Evolutionary conservation across 2,888 invertebrate genomes (phyloP).

Genomic region (Netelia inedita): DNA sequence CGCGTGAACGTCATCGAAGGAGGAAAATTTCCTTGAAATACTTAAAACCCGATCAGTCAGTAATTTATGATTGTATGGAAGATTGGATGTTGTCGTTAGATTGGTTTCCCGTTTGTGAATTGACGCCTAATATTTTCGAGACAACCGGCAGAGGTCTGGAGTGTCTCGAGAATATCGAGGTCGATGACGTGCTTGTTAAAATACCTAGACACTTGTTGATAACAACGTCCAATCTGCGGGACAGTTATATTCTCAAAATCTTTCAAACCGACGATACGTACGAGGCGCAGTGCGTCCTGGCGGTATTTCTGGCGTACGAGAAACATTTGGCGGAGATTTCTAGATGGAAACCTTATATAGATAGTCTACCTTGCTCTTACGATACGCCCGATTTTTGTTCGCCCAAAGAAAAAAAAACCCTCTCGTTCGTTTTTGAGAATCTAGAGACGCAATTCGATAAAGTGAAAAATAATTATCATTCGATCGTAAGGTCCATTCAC

Average conservation of each 20-base stretch:
- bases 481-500: slow-evolving; percentile 72
- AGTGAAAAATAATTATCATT: slow-evolving; percentile 73
- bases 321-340: slow-evolving; percentile 87
- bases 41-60: slow-evolving; percentile 65
- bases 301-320: slow-evolving; percentile 91
- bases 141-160: slow-evolving; percentile 91
- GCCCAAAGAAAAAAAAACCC: slow-evolving; percentile 86
- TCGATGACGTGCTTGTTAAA: slow-evolving; percentile 86
- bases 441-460: slow-evolving; percentile 68
- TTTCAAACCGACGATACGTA: slow-evolving; percentile 72
- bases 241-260: slow-evolving; percentile 75
- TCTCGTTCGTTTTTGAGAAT: slow-evolving; percentile 87
- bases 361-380: slow-evolving; percentile 89
- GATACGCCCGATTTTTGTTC: slow-evolving; percentile 90
- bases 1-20: slow-evolving; percentile 77
- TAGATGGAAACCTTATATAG: slow-evolving; percentile 89
- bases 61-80: slow-evolving; percentile 72
- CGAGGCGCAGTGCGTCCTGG: slow-evolving; percentile 90
- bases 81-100: slow-evolving; percentile 77
- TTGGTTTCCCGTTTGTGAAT: slow-evolving; percentile 73
- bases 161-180: slow-evolving; percentile 83
- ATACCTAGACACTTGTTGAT: slow-evolving; percentile 86
- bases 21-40: slow-evolving; percentile 70
- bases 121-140: slow-evolving; percentile 85
- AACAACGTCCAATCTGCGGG: slow-evolving; percentile 84